Conservation (phyloP, 2,113 vertebrate species). For the Thamnophis sirtalis region DNA sequence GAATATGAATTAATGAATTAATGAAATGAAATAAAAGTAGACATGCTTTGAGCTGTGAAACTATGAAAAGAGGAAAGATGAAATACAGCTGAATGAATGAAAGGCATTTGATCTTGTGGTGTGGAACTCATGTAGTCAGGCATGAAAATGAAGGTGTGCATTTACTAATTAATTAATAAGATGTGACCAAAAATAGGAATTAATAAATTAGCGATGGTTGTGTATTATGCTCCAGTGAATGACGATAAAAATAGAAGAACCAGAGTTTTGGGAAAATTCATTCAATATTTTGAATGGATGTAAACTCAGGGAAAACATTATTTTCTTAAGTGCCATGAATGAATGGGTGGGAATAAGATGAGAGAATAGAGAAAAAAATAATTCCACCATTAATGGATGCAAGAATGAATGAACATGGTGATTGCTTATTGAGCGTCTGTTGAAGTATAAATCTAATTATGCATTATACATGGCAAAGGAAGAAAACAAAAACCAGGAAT, state of each 20-base stretch:
- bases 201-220: not conserved
- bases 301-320: not conserved
- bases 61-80: not conserved
- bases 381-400: not conserved
- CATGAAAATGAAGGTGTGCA: not conserved
- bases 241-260: not conserved
- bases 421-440: not conserved
- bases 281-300: not conserved
- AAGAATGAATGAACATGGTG: not conserved
- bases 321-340: not conserved
- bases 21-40: not conserved
- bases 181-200: not conserved
- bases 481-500: not conserved
- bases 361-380: not conserved
- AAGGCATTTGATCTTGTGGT: not conserved
- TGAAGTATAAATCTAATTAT: not conserved
- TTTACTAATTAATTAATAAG: not conserved
- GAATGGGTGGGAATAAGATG: not conserved
- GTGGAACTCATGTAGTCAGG: not conserved
- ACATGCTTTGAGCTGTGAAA: not conserved
- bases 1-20: not conserved
- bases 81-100: not conserved
- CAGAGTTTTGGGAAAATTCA: not conserved
- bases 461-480: not conserved
- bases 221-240: not conserved